These are phyloP conservation scores for Noctua comes DNA, from an alignment of 2,888 invertebrate genomes.

Conservation along the genomic window DNA sequence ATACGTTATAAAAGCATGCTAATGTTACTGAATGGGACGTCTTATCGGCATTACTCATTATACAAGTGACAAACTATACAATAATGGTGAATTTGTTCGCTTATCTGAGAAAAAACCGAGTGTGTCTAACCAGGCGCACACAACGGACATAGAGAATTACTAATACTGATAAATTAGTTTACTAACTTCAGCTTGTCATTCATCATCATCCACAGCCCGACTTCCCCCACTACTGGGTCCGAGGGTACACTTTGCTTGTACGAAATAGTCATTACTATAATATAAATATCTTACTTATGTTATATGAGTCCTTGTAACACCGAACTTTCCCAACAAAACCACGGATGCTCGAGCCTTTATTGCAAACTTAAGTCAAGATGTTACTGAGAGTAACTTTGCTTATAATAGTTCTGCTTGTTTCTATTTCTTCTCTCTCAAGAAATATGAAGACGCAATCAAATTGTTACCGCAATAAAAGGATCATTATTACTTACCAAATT, in stretches of 20 bases:
- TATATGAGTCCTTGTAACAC: constrained; percentile 10
- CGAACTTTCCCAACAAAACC: constrained; percentile 36
- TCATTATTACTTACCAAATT: constrained; percentile 34
- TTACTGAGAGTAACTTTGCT: constrained; percentile 40
- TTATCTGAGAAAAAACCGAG: constrained; percentile 42
- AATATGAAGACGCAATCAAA: constrained; percentile 35
- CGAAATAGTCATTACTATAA: constrained; percentile 6
- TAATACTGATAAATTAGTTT: constrained; percentile 20
- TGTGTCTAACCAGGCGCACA: neutral
- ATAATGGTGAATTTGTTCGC: constrained; percentile 31
- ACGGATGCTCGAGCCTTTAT: constrained; percentile 25
- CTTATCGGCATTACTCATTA: constrained; percentile 51
- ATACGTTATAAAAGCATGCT: neutral
- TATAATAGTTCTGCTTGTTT: constrained; percentile 35
- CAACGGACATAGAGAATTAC: constrained; percentile 14
- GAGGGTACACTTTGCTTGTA: neutral
- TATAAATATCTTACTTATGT: constrained; percentile 9
- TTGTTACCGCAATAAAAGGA: constrained; percentile 12
- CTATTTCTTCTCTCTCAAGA: constrained; percentile 30
- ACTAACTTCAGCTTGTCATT: neutral
- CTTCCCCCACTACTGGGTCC: neutral
- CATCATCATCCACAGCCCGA: neutral
- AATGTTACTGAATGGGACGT: constrained; percentile 3
- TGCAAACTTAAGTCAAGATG: constrained; percentile 40
- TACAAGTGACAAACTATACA: constrained; percentile 7